Percentiles rank a stretch among this genome's conserved stretches.
These are phyloP conservation scores for Gryllus bimaculatus DNA, from an alignment of 1,140 invertebrate species.

Conservation along the genomic window DNA sequence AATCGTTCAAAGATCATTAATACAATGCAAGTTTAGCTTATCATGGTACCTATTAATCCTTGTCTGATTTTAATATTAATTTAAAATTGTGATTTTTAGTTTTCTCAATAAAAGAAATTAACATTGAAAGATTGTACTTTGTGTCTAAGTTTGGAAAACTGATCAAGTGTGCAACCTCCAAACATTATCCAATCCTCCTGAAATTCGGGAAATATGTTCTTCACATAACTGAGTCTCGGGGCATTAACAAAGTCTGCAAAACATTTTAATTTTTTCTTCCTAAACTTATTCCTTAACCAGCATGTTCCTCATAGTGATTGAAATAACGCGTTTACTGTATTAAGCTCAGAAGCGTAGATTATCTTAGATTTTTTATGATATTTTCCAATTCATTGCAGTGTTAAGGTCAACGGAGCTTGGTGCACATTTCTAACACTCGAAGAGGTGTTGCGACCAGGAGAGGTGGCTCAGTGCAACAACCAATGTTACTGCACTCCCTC, in stretches of 20 bases:
- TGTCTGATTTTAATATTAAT: neutral
- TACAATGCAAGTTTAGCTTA: neutral
- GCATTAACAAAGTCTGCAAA: neutral
- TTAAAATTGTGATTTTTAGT: neutral
- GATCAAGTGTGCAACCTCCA: neutral
- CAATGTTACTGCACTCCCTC: too few species aligned
- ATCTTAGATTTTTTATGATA: too few species aligned
- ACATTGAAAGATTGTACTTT: neutral
- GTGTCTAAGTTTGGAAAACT: neutral
- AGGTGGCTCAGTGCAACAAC: too few species aligned
- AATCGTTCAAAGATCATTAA: constrained; percentile 11
- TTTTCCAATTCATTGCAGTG: too few species aligned
- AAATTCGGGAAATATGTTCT: neutral
- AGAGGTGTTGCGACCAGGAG: too few species aligned
- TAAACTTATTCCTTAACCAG: neutral
- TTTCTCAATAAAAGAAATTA: neutral
- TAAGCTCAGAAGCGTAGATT: too few species aligned
- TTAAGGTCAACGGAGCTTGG: too few species aligned
- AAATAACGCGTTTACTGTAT: too few species aligned
- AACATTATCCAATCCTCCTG: neutral
- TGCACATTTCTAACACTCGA: too few species aligned
- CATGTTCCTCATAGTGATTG: too few species aligned
- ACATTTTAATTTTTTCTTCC: neutral
- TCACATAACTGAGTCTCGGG: neutral
- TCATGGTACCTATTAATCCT: neutral